Percentiles rank a stretch among this genome's conserved stretches.
phyloP scores from a whole-genome alignment of 2,888 invertebrate genomes.

The Gerris lacustris region DNA sequence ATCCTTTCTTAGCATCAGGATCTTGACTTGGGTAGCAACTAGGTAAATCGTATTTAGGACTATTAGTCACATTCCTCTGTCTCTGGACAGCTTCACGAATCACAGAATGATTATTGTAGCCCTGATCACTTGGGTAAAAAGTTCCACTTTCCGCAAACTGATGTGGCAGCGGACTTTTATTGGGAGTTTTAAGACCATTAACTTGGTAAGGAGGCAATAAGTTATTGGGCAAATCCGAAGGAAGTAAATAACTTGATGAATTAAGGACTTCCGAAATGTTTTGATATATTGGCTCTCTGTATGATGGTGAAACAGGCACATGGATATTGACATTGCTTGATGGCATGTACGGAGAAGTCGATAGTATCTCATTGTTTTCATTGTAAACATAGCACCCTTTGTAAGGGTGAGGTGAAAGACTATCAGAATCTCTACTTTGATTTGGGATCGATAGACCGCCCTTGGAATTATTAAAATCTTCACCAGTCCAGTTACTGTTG shows the following conservation, averaged over 20 bases:
- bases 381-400: slow-evolving; percentile 1
- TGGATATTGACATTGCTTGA: not conserved
- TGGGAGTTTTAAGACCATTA: not conserved
- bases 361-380: not conserved
- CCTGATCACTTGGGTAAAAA: not conserved
- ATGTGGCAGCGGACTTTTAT: not conserved
- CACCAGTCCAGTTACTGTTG: not conserved
- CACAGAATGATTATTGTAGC: not conserved
- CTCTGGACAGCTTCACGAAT: not conserved
- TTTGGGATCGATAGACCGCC: not conserved
- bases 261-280: not conserved
- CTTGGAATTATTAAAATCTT: not conserved
- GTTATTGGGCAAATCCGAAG: too few relatives aligned
- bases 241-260: not conserved
- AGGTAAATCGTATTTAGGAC: not conserved
- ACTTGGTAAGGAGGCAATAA: not conserved
- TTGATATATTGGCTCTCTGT: not conserved
- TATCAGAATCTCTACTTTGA: not conserved
- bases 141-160: not conserved
- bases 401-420: not conserved
- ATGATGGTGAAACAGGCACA: not conserved
- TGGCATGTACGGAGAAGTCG: not conserved
- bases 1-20: not conserved
- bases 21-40: not conserved
- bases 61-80: not conserved